Base-by-base conservation (phyloP, 2,888 invertebrate genomes). In the Smittia aterrima region DNA sequence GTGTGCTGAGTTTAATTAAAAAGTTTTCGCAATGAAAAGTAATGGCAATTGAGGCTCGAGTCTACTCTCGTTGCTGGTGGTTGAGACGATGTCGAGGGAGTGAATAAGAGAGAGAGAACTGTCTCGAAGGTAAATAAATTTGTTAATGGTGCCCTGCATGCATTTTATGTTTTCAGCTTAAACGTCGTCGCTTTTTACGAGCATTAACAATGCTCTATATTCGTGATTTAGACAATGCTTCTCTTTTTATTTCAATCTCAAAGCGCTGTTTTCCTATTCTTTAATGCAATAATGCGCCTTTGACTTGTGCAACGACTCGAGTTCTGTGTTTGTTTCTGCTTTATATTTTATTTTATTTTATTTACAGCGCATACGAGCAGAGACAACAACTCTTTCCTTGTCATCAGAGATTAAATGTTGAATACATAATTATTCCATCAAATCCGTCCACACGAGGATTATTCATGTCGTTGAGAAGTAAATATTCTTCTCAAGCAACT, bases 81-180 rank as follows among this genome's bases (percentile, higher is more conserved):
- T 32, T 32, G 32, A 32, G 32, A 32, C 32, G 32, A 32, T 32
- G 32, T 32, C 32, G 32, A 32, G 32, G 32, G 32, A 32, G 32
- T 32, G 32, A 32, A 16, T 47, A 47, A 47, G 47, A 47, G 47
- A 47, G n/a, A 47, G 11, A 16, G n/a, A 47, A 47, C 47, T 58
- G 58, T 58, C 58, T 58, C 58, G 58, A 20, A 58, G 58, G 58
- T 58, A 58, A 58, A 58, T 58, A 58, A 47, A 47, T 47, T 47
- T 47, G 47, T 47, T 47, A 47, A 47, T 47, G 16, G 11, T 47
- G 47, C 47, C 47, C 47, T 47, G 47, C 16, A 47, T 47, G 47
- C 47, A 47, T 47, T 47, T 47, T 47, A 47, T 47, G 47, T 47
- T 47, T 11, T n/a, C 11, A 47, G 16, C 47, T 47, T 47, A 47